Conservation (phyloP, 2,888 invertebrate species). For the Megastigmus dorsalis region DNA sequence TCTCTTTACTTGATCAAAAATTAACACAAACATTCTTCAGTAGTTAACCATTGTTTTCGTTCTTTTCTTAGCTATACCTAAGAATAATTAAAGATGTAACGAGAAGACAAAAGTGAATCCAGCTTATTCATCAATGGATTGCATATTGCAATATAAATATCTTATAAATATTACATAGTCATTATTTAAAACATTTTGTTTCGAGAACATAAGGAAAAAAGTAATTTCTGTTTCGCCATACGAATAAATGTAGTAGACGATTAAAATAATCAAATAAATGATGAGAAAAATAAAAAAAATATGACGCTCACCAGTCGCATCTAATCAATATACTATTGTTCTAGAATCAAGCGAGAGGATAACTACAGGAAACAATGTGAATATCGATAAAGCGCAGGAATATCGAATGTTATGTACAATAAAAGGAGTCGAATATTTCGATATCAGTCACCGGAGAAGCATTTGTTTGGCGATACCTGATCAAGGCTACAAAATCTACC, state of each 20-base stretch:
- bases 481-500: conserved; percentile 3
- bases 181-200: conserved; percentile 23
- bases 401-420: conserved; percentile 42
- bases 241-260: neutral
- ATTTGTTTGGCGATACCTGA: conserved; percentile 9
- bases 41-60: conserved; percentile 5
- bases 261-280: conserved; percentile 6
- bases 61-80: conserved; percentile 24
- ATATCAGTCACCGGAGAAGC: conserved; percentile 31
- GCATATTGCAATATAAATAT: conserved; percentile 38
- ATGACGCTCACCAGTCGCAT: conserved; percentile 5
- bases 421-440: neutral
- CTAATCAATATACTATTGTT: conserved; percentile 24
- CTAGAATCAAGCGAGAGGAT: conserved; percentile 12
- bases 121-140: conserved; percentile 21
- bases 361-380: conserved; percentile 17
- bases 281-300: conserved; percentile 2
- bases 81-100: conserved; percentile 26
- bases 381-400: conserved; percentile 18
- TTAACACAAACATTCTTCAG: conserved; percentile 12
- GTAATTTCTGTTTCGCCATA: neutral
- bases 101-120: conserved; percentile 31
- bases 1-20: conserved; percentile 7
- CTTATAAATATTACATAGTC: conserved; percentile 40
- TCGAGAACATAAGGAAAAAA: conserved; percentile 3